Conservation (phyloP, 2,888 invertebrate species). For the Scotopteryx bipunctaria region DNA sequence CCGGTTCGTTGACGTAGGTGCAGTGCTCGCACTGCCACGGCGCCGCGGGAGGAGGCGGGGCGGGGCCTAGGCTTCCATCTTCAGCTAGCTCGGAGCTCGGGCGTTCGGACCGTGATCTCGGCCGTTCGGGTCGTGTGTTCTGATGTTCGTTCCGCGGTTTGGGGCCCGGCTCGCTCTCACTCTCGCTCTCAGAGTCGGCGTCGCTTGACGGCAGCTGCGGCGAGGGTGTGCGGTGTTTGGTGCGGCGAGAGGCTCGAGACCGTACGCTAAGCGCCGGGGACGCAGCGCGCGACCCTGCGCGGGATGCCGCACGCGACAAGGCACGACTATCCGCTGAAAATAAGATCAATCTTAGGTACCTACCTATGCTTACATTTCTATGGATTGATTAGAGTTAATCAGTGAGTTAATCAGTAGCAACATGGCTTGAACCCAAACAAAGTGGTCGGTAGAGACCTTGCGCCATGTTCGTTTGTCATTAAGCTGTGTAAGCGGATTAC, state of each 20-base stretch:
- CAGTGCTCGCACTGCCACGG: conserved; percentile 96
- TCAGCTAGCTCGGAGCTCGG: conserved; percentile 24
- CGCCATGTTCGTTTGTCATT: no score
- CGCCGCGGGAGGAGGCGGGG: conserved; percentile 80
- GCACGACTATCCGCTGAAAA: conserved; percentile 72
- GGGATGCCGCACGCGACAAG: conserved; percentile 79
- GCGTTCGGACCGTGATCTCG: conserved; percentile 9
- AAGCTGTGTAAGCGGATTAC: conserved; percentile 43
- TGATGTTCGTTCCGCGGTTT: conserved; percentile 20
- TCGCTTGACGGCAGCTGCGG: conserved; percentile 78
- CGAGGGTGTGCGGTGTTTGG: conserved; percentile 68
- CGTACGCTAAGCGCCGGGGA: conserved; percentile 88
- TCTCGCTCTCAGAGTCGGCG: conserved; percentile 85
- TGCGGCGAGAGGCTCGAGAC: conserved; percentile 86
- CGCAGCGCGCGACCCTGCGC: conserved; percentile 85
- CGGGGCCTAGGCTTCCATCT: conserved; percentile 65
- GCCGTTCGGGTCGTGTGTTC: conserved; percentile 10
- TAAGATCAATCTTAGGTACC: no score
- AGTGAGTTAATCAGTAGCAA: no score
- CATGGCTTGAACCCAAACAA: no score
- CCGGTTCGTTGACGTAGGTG: conserved; percentile 92
- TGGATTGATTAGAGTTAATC: no score
- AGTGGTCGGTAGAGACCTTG: no score
- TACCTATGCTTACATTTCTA: no score
- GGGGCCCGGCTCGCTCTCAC: conserved; percentile 52